Evolutionary conservation across 2,888 invertebrate genomes (phyloP).

Genomic region (Acleris sparsana): DNA sequence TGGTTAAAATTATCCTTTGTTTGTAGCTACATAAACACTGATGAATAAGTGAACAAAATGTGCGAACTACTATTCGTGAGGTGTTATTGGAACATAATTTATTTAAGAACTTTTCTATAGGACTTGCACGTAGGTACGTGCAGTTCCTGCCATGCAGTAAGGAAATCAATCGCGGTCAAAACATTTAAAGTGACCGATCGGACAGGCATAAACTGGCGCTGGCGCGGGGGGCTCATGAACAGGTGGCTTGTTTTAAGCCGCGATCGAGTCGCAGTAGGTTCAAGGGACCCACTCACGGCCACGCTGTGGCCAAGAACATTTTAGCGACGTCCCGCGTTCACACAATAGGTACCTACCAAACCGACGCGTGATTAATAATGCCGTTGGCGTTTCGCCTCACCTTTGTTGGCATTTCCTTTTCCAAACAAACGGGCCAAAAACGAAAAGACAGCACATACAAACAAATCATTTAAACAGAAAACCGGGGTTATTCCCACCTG

Average conservation of each 20-base stretch:
- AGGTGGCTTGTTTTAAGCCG: conserved; percentile 60
- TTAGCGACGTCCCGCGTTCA: conserved; percentile 63
- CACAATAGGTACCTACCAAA: conserved; percentile 37
- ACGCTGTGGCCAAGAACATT: conserved; percentile 64
- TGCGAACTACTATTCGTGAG: too few relatives aligned
- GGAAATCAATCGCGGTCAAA: conserved; percentile 40
- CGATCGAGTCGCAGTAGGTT: conserved; percentile 65
- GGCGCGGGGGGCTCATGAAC: conserved; percentile 59
- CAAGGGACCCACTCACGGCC: conserved; percentile 77
- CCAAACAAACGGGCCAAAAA: too few relatives aligned
- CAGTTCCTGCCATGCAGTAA: too few relatives aligned
- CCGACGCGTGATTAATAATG: conserved; percentile 8
- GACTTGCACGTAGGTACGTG: too few relatives aligned
- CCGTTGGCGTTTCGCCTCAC: not conserved
- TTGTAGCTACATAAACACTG: not conserved
- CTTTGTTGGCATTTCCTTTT: too few relatives aligned
- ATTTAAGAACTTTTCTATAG: too few relatives aligned
- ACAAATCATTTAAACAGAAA: too few relatives aligned
- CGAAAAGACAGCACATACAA: too few relatives aligned
- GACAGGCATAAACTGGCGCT: not conserved
- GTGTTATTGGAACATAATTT: too few relatives aligned
- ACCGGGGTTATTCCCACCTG: too few relatives aligned
- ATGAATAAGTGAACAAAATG: not conserved
- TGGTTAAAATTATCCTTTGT: conserved; percentile 4
- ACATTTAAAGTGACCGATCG: conserved; percentile 41